Conservation (phyloP, 2,797 vertebrate species). For the Hippocampus kuda region DNA sequence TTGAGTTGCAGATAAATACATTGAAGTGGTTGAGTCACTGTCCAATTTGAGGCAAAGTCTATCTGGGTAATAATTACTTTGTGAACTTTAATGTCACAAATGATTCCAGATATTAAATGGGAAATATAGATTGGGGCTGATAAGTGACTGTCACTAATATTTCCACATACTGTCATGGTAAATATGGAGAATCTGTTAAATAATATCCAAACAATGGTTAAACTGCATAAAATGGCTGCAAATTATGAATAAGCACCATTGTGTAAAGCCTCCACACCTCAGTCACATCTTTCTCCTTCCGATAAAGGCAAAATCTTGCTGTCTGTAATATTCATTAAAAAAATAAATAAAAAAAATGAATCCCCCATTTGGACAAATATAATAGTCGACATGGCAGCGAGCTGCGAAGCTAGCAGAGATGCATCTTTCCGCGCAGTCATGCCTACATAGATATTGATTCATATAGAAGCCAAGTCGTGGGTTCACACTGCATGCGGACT, state of each 20-base stretch:
- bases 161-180: neutral
- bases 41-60: neutral
- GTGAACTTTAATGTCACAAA: too few species aligned
- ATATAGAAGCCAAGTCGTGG: constrained; percentile 34
- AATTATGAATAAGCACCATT: too few species aligned
- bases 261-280: neutral
- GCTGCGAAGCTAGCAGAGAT: neutral
- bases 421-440: constrained; percentile 1
- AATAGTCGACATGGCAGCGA: neutral
- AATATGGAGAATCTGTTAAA: neutral
- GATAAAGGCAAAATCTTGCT: neutral
- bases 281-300: neutral
- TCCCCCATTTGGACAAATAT: neutral
- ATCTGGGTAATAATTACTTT: too few species aligned
- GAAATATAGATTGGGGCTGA: too few species aligned
- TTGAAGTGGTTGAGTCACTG: too few species aligned
- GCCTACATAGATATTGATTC: constrained; percentile 34
- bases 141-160: too few species aligned
- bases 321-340: neutral
- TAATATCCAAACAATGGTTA: neutral
- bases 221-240: neutral
- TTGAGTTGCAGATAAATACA: neutral
- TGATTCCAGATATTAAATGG: too few species aligned
- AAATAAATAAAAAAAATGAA: neutral
- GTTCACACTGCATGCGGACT: constrained; percentile 16